phyloP scores from a whole-genome alignment of 1,140 invertebrate species.

The Temnothorax nylanderi region DNA sequence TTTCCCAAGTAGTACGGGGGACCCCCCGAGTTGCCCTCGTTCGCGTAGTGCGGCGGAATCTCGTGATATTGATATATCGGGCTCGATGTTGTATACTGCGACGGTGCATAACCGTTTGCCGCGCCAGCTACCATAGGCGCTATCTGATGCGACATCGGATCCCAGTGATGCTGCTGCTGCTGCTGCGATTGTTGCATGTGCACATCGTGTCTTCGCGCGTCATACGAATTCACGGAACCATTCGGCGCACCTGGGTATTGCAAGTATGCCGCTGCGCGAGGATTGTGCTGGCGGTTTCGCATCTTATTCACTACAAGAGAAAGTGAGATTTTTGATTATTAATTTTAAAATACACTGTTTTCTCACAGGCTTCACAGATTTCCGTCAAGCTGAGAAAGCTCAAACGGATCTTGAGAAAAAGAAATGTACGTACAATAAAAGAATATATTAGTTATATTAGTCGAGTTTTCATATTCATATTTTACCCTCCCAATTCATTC shows the following conservation, averaged over 20 bases:
- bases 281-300: conserved; percentile 13
- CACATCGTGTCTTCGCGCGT: neutral
- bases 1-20: conserved; percentile 12
- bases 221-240: neutral
- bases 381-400: neutral
- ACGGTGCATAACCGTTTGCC: neutral
- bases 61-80: conserved; percentile 9
- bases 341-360: neutral
- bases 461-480: neutral
- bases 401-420: neutral
- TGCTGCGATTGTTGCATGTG: neutral
- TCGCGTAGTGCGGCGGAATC: neutral
- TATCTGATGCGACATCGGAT: neutral
- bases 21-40: neutral
- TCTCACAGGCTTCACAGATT: neutral
- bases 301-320: neutral
- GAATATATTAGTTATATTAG: neutral
- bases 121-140: neutral
- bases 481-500: neutral
- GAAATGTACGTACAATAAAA: neutral
- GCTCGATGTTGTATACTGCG: neutral
- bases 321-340: neutral
- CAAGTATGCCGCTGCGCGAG: neutral
- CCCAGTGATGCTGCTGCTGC: conserved; percentile 6
- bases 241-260: neutral